phyloP scores from a whole-genome alignment of 2,888 invertebrate genomes.

The Aspidiotus rigidus region DNA sequence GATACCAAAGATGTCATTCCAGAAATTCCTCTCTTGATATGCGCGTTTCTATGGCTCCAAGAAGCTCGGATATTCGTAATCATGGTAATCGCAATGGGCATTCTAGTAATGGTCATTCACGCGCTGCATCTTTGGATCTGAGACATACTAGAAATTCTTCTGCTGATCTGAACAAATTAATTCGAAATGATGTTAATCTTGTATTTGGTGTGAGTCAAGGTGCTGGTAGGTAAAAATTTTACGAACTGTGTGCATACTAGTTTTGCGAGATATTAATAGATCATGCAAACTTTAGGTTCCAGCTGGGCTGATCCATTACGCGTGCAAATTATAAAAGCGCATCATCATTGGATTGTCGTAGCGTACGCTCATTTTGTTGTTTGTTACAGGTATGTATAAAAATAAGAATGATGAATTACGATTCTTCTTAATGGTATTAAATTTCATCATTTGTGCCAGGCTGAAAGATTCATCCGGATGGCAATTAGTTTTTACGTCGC shows the following conservation, averaged over 20 bases:
- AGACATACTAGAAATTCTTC: conserved; percentile 64
- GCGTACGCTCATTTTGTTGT: conserved; percentile 93
- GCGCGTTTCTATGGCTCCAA: conserved; percentile 45
- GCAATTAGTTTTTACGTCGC: conserved; percentile 90
- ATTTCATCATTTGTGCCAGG: conserved; percentile 44
- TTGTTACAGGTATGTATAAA: conserved; percentile 64
- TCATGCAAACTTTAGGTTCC: conserved; percentile 44
- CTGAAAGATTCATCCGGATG: conserved; percentile 94
- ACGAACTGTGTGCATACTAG: background rate
- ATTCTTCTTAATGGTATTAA: background rate
- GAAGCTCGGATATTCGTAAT: conserved; percentile 46
- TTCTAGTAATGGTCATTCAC: conserved; percentile 56
- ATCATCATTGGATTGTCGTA: conserved; percentile 96
- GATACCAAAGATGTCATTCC: conserved; percentile 50
- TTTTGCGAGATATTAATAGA: background rate
- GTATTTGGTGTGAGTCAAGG: conserved; percentile 55
- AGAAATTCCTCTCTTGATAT: conserved; percentile 77
- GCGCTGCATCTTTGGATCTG: conserved; percentile 72
- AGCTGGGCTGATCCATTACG: conserved; percentile 75
- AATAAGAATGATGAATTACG: background rate
- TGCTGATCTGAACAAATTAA: conserved; percentile 62
- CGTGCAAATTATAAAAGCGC: conserved; percentile 88
- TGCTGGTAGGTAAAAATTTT: conserved; percentile 36
- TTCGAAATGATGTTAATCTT: conserved; percentile 60
- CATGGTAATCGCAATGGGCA: conserved; percentile 42